phyloP scores from a whole-genome alignment of 2,797 vertebrate species.

The Bucorvus abyssinicus region DNA sequence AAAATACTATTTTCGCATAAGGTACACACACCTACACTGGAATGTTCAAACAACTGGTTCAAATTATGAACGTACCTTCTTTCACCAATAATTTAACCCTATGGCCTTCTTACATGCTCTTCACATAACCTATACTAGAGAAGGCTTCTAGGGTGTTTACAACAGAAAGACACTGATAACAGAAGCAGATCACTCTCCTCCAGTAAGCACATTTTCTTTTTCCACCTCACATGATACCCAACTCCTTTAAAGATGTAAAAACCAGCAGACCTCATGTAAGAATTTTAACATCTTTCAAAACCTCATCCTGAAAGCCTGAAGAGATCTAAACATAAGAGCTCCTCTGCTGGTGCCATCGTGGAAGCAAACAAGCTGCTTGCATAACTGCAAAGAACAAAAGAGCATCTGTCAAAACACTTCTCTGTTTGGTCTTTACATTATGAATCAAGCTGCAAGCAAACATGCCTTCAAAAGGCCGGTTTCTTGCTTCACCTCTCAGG shows the following conservation, averaged over 20 bases:
- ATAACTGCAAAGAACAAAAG: slow-evolving; percentile 12
- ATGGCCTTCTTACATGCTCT: not conserved
- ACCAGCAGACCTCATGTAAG: not conserved
- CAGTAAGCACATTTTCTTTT: not conserved
- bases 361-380: not conserved
- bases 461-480: not conserved
- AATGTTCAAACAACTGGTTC: not conserved
- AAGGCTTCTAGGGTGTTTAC: not conserved
- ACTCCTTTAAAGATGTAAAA: not conserved
- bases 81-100: not conserved
- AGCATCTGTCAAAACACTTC: not conserved
- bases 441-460: not conserved
- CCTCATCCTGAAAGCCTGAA: not conserved
- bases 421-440: not conserved
- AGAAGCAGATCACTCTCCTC: not conserved
- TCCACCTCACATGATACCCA: not conserved
- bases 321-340: not conserved
- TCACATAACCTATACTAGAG: not conserved
- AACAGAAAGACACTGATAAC: not conserved
- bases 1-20: not conserved
- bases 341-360: not conserved
- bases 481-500: not conserved
- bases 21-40: not conserved
- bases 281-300: not conserved
- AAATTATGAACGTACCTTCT: not conserved